A percentile compares a stretch with the other conserved stretches of the same genome.
These are phyloP conservation scores for Lonchura striata DNA, from an alignment of 2,113 vertebrate species.

Conservation along the genomic window DNA sequence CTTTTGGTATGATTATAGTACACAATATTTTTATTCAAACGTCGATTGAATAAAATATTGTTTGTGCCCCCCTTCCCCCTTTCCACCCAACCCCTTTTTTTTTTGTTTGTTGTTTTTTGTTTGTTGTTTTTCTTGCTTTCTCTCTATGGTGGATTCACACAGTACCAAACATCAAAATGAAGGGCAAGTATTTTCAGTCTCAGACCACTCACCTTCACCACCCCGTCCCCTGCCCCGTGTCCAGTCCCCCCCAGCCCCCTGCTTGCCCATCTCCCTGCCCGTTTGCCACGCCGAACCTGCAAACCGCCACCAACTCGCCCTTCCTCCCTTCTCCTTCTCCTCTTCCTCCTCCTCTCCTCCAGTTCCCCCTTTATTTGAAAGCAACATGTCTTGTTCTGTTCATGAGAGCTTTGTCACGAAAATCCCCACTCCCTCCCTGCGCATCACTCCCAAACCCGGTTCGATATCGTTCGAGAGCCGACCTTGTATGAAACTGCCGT, in stretches of 20 bases:
- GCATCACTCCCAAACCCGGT: conserved; percentile 57
- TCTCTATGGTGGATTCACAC: conserved; percentile 99
- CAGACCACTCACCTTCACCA: conserved; percentile 89
- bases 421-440: conserved; percentile 64
- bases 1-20: conserved; percentile 88
- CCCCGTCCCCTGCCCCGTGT: conserved; percentile 71
- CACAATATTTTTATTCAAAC: conserved; percentile 99
- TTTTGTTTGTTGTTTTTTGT: conserved; percentile 89
- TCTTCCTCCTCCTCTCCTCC: conserved; percentile 53
- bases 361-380: conserved; percentile 68
- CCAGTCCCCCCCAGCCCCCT: conserved; percentile 73
- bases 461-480: conserved; percentile 14
- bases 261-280: conserved; percentile 81
- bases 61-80: conserved; percentile 94
- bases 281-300: conserved; percentile 70
- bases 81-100: conserved; percentile 90
- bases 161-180: conserved; percentile 88
- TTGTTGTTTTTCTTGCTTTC: conserved; percentile 99
- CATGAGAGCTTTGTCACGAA: conserved; percentile 78
- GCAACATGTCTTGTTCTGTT: conserved; percentile 83
- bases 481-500: conserved; percentile 46
- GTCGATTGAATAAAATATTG: conserved; percentile 99
- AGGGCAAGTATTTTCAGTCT: conserved; percentile 99
- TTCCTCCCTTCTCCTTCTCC: conserved; percentile 20
- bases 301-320: conserved; percentile 73